These are phyloP conservation scores for Sogatella furcifera DNA, from an alignment of 1,140 invertebrate genomes.

Conservation along the genomic window DNA sequence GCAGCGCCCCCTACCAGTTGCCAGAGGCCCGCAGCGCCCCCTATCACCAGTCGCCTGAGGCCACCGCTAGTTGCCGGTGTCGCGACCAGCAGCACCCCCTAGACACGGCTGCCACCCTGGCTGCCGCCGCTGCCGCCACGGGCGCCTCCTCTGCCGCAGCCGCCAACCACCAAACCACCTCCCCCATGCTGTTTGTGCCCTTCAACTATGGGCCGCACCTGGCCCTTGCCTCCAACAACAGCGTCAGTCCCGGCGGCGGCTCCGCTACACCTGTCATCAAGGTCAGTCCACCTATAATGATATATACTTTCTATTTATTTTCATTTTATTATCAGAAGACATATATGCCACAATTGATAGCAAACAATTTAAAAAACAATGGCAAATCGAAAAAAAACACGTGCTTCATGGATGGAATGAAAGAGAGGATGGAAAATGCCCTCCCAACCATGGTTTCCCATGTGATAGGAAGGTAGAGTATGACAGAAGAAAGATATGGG, in stretches of 20 bases:
- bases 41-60: conserved; percentile 12
- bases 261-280: conserved; percentile 20
- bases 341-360: too few species aligned
- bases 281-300: too few species aligned
- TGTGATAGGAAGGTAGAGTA: too few species aligned
- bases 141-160: conserved; percentile 23
- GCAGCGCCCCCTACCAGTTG: conserved; percentile 16
- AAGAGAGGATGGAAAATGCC: too few species aligned
- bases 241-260: conserved; percentile 26
- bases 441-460: too few species aligned
- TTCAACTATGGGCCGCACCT: conserved; percentile 35
- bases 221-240: conserved; percentile 37
- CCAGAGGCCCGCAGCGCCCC: conserved; percentile 14
- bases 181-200: conserved; percentile 43
- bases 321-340: too few species aligned
- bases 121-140: conserved; percentile 30
- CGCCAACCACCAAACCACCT: conserved; percentile 13
- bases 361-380: too few species aligned
- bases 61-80: conserved; percentile 7
- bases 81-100: background rate
- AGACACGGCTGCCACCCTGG: conserved; percentile 20
- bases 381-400: too few species aligned
- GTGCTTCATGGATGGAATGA: too few species aligned
- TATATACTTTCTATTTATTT: too few species aligned
- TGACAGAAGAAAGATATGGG: too few species aligned